Percentiles rank a stretch among this genome's conserved stretches.
phyloP scores from a whole-genome alignment of 2,888 invertebrate genomes.

The Tethea ocularis region DNA sequence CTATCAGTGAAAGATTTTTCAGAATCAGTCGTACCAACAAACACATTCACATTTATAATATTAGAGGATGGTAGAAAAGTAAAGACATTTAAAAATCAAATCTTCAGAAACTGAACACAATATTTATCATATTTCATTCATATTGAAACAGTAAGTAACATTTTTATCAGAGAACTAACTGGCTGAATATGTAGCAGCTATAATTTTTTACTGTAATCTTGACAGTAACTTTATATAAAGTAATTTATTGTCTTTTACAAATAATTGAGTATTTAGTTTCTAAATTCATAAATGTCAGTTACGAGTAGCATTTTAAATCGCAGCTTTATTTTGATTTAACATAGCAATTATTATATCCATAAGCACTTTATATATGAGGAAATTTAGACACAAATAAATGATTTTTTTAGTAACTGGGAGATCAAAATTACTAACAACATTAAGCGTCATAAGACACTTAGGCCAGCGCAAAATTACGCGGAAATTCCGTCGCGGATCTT shows the following conservation, averaged over 20 bases:
- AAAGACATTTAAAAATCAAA: not conserved
- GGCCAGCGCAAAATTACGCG: too few relatives aligned
- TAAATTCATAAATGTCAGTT: not conserved
- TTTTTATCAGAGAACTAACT: too few relatives aligned
- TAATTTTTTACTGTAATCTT: not conserved
- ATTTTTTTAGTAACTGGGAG: too few relatives aligned
- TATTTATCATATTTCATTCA: not conserved
- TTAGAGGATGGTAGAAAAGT: not conserved
- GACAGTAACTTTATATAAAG: not conserved
- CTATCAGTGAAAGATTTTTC: too few relatives aligned
- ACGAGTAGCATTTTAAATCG: not conserved
- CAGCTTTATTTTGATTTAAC: not conserved
- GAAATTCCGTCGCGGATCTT: too few relatives aligned
- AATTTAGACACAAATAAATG: too few relatives aligned
- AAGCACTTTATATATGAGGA: slow-evolving; percentile 16
- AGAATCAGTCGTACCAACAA: too few relatives aligned
- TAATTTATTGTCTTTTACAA: slow-evolving; percentile 10
- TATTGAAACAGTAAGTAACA: too few relatives aligned
- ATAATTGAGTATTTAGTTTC: slow-evolving; percentile 1
- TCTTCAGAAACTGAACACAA: slow-evolving; percentile 4
- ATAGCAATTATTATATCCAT: not conserved
- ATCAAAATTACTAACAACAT: too few relatives aligned
- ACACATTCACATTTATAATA: too few relatives aligned
- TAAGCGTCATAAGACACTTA: too few relatives aligned
- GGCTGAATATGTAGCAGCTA: too few relatives aligned